Evolutionary conservation across 1,140 invertebrate genomes (phyloP).

Genomic region (Melanaphis sacchari): DNA sequence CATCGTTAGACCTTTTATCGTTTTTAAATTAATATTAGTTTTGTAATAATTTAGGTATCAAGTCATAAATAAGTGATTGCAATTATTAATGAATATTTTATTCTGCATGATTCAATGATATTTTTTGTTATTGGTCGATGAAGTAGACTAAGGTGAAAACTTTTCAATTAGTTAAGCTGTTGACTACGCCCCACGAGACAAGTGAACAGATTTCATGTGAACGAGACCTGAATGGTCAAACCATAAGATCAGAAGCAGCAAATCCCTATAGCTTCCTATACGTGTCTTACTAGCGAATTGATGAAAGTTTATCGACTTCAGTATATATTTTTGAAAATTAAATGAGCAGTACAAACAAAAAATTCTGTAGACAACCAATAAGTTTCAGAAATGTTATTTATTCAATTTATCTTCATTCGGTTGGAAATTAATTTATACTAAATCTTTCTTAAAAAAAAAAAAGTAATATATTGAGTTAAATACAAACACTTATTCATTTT

Average conservation of each 20-base stretch:
- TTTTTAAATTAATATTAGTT: not conserved
- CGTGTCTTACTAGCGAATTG: not conserved
- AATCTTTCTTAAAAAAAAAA: not conserved
- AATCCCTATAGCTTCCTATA: conserved; percentile 5
- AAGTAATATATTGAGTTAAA: not conserved
- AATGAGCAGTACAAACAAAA: conserved; percentile 8
- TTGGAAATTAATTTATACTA: not conserved
- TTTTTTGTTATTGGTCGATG: not conserved
- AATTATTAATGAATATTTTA: conserved; percentile 6
- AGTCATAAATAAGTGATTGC: not conserved
- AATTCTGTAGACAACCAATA: not conserved
- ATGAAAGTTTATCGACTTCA: conserved; percentile 30
- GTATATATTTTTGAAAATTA: conserved; percentile 15
- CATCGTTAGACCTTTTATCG: not conserved
- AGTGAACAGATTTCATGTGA: conserved; percentile 39
- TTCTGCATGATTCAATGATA: not conserved
- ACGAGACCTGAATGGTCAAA: conserved; percentile 50
- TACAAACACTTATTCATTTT: not conserved
- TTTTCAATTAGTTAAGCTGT: conserved; percentile 29
- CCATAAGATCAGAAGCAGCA: not conserved
- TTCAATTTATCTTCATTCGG: not conserved
- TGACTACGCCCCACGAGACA: not conserved
- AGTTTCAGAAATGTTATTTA: not conserved
- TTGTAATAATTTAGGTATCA: not conserved
- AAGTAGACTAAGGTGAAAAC: conserved; percentile 18